phyloP scores from a whole-genome alignment of 1,140 invertebrate species.

The Lordiphosa mommai region DNA sequence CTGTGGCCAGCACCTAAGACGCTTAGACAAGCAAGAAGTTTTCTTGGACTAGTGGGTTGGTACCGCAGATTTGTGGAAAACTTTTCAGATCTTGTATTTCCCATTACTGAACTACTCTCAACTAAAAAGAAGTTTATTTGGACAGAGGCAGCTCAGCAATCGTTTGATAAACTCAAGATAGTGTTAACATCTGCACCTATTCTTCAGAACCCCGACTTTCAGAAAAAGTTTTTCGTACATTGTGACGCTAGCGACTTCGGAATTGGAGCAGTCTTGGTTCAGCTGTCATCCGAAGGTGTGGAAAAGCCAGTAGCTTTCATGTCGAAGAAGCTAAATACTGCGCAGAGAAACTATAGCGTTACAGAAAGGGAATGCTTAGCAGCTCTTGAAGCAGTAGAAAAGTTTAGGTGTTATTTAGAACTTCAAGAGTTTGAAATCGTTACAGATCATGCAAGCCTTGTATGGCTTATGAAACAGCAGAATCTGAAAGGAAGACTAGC shows the following conservation, averaged over 20 bases:
- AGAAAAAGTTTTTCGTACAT: too few relatives aligned
- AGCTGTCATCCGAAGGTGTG: too few relatives aligned
- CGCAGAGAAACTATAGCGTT: conserved; percentile 1
- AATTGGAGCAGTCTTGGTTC: not conserved
- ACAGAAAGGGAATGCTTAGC: conserved; percentile 12
- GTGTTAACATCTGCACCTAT: too few relatives aligned
- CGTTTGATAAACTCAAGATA: not conserved
- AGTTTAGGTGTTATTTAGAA: conserved; percentile 5
- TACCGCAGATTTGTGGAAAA: too few relatives aligned
- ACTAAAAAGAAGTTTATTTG: not conserved
- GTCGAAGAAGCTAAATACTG: conserved; percentile 2
- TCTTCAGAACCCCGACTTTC: conserved; percentile 8
- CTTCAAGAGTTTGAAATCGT: conserved; percentile 10
- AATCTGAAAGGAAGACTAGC: conserved; percentile 2
- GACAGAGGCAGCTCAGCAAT: not conserved
- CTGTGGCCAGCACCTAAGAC: not conserved
- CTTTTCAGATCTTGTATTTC: too few relatives aligned
- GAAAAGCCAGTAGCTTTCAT: too few relatives aligned
- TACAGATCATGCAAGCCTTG: conserved; percentile 4
- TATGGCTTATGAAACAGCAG: conserved; percentile 6
- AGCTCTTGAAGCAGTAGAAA: too few relatives aligned
- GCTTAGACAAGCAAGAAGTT: not conserved
- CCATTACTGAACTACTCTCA: too few relatives aligned
- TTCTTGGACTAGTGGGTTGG: too few relatives aligned
- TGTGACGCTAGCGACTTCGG: conserved; percentile 10